phyloP scores from a whole-genome alignment of 2,113 vertebrate genomes.

The Hypocryptadius cinnamomeus region DNA sequence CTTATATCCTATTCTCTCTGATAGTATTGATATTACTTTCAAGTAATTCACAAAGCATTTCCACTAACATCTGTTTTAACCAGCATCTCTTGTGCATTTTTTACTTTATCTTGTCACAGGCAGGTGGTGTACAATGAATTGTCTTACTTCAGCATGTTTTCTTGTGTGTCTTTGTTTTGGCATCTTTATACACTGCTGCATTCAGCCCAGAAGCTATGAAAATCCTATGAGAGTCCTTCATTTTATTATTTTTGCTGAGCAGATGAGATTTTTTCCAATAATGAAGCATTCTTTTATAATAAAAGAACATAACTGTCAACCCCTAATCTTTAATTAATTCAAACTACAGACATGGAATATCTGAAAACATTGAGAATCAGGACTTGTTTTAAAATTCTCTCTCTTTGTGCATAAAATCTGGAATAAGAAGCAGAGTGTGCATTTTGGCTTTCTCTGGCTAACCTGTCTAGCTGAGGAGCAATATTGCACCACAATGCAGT shows the following conservation, averaged over 20 bases:
- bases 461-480: not conserved
- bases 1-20: not conserved
- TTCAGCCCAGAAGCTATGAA: not conserved
- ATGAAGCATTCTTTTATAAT: not conserved
- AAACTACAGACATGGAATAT: not conserved
- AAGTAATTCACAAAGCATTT: not conserved
- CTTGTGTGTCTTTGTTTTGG: not conserved
- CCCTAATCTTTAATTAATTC: not conserved
- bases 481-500: not conserved
- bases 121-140: not conserved
- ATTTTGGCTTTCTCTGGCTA: not conserved
- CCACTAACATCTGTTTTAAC: not conserved
- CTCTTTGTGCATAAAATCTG: not conserved
- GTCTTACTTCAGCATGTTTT: not conserved
- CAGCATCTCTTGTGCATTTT: not conserved
- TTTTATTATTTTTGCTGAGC: slow-evolving; percentile 18
- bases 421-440: not conserved
- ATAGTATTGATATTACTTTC: not conserved
- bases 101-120: not conserved
- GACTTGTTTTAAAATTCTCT: not conserved
- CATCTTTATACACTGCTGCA: not conserved
- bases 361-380: not conserved
- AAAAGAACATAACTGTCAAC: not conserved
- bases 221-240: not conserved
- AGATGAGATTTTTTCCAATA: not conserved